Evolutionary conservation across 2,888 invertebrate species (phyloP), one percentile per base, ranked within the genome.

Genomic region (Pasiphila rectangulata): DNA sequence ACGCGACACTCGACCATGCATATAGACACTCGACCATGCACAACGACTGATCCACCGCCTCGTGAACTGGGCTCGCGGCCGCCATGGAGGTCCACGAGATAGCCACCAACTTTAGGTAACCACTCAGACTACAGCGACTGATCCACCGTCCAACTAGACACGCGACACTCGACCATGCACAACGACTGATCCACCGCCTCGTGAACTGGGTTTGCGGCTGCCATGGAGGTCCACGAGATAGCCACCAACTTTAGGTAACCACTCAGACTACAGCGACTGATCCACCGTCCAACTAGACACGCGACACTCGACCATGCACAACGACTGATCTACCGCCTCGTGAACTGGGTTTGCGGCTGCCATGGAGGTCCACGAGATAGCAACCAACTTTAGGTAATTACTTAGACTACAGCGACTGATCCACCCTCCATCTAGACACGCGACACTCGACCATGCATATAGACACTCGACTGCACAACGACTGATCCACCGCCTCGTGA

Each of bases 51-150:
- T 21, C 3, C 21, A 21, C 21, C 21, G 21, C 6, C 21, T 21
- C 4, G 21, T 21, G 21, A 5, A 5, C 6, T 21, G 21, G 21
- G 21, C 21, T 2, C 21, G 98, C 97, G 0, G 95, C 97, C 6
- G 98, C 98, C 0, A 98, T 99, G 97, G 98, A 99, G 79, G 94
- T 98, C 2, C 96, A 96, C 61, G 99, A 99, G 63, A 96, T 98
- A 47, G 98, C 98, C 0, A 94, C 96, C 2, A 94, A 94, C 66
- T 96, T 94, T 71, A 90, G 92, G 92, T 92, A 21, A 21, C 4
- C 4, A 19, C n/a, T n/a, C n/a, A 19, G 3, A 19, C 3, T 19
- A 19, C 3, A 19, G 3, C 19, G 3, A 4, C 19, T 19, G 4
- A 19, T 3, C 19, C 19, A 19, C 19, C n/a, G n/a, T n/a, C n/a